phyloP scores from a whole-genome alignment of 2,113 vertebrate species.

The Tragelaphus scriptus region DNA sequence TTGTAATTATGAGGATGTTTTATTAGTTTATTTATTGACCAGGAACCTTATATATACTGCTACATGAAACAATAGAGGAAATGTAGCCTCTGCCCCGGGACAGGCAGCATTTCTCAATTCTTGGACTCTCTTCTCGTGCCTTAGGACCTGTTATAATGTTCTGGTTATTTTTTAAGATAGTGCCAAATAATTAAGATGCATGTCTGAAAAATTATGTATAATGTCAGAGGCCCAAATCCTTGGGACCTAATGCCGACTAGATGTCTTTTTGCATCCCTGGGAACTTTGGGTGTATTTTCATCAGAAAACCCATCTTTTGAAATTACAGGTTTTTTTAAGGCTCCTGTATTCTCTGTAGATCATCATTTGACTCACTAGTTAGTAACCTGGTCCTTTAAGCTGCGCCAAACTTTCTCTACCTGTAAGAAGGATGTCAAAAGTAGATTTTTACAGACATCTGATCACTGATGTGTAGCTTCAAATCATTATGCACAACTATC shows the following conservation, averaged over 20 bases:
- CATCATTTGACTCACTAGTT: conserved; percentile 40
- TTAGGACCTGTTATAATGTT: neutral
- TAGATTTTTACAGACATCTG: conserved; percentile 38
- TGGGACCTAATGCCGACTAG: neutral
- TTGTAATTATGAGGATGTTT: conserved; percentile 31
- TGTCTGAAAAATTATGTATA: conserved; percentile 32
- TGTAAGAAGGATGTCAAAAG: conserved; percentile 45
- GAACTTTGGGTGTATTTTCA: conserved; percentile 32
- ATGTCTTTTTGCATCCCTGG: neutral
- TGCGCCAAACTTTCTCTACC: conserved; percentile 35
- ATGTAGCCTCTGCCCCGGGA: neutral
- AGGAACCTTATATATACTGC: neutral
- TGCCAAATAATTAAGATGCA: conserved; percentile 48
- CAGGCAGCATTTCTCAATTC: neutral
- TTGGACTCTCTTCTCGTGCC: neutral
- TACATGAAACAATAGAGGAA: neutral
- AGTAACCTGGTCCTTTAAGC: conserved; percentile 52
- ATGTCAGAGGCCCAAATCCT: conserved; percentile 12
- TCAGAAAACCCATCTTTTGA: conserved; percentile 38
- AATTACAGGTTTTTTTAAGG: conserved; percentile 1
- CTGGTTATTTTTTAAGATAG: conserved; percentile 31
- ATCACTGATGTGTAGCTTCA: conserved; percentile 20
- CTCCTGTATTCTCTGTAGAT: conserved; percentile 20
- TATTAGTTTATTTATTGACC: conserved; percentile 54
- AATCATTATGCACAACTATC: neutral